phyloP scores from a whole-genome alignment of 2,113 vertebrate genomes.

The Symphodus melops region DNA sequence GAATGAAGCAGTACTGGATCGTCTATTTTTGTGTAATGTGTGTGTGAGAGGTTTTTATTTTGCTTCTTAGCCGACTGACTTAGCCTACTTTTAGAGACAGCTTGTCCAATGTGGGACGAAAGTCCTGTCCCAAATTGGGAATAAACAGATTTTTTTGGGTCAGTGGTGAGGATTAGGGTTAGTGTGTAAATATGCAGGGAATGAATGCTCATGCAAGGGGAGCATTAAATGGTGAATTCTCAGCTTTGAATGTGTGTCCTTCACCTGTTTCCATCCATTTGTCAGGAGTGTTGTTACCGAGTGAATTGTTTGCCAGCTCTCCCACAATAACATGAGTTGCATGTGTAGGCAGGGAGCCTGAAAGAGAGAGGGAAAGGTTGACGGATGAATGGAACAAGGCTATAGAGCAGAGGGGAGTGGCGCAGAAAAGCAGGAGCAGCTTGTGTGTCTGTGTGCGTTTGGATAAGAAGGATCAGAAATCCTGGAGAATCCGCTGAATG shows the following conservation, averaged over 20 bases:
- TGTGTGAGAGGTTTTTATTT: not conserved
- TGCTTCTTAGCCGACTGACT: not conserved
- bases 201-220: not conserved
- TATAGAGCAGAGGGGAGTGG: slow-evolving; percentile 72
- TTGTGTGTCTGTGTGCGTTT: slow-evolving; percentile 41
- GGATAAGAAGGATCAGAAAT: slow-evolving; percentile 66
- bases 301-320: slow-evolving; percentile 33
- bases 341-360: slow-evolving; percentile 61
- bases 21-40: not conserved
- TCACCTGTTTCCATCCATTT: slow-evolving; percentile 20
- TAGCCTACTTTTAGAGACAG: not conserved
- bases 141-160: not conserved
- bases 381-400: slow-evolving; percentile 67
- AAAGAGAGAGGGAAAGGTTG: slow-evolving; percentile 57
- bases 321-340: slow-evolving; percentile 60
- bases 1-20: slow-evolving; percentile 7
- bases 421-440: slow-evolving; percentile 69
- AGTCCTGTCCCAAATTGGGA: not conserved
- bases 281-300: slow-evolving; percentile 36
- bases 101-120: not conserved
- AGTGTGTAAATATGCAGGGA: not conserved
- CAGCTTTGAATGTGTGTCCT: slow-evolving; percentile 22
- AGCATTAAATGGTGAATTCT: slow-evolving; percentile 4
- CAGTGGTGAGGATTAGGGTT: not conserved
- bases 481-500: slow-evolving; percentile 58